Percentiles rank a stretch among this genome's conserved stretches.
These are phyloP conservation scores for Drosophila siamana DNA, from an alignment of 2,888 invertebrate species.

Conservation along the genomic window DNA sequence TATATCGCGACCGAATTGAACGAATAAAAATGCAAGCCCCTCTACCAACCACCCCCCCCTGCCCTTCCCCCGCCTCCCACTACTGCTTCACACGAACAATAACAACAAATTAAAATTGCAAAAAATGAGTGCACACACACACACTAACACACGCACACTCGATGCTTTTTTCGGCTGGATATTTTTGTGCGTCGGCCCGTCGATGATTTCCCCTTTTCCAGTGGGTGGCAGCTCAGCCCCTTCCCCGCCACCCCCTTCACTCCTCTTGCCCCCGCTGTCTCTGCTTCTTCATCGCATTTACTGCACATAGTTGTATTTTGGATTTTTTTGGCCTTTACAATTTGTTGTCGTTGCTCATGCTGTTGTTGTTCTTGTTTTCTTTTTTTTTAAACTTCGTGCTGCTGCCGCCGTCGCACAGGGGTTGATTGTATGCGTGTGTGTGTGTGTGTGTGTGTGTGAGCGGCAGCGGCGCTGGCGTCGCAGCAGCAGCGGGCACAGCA, in stretches of 20 bases:
- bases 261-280: background rate
- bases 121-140: constrained; percentile 26
- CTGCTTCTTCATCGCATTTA: constrained; percentile 16
- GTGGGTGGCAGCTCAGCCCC: constrained; percentile 50
- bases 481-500: constrained; percentile 53
- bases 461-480: constrained; percentile 34
- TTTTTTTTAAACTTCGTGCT: constrained; percentile 69
- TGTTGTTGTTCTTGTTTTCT: constrained; percentile 1
- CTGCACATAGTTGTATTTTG: constrained; percentile 65
- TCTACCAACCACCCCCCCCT: background rate
- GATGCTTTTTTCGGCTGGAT: constrained; percentile 27
- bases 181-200: constrained; percentile 72
- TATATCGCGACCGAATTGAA: background rate
- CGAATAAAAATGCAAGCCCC: constrained; percentile 1
- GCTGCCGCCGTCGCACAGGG: constrained; percentile 61
- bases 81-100: constrained; percentile 23
- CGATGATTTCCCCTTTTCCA: constrained; percentile 74
- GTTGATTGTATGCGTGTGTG: constrained; percentile 63
- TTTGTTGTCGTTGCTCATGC: constrained; percentile 41
- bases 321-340: constrained; percentile 61
- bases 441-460: constrained; percentile 26
- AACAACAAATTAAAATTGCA: constrained; percentile 62
- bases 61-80: background rate
- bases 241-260: background rate
- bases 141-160: constrained; percentile 12